phyloP scores from a whole-genome alignment of 1,140 invertebrate genomes.

The Pristionchus pacificus region DNA sequence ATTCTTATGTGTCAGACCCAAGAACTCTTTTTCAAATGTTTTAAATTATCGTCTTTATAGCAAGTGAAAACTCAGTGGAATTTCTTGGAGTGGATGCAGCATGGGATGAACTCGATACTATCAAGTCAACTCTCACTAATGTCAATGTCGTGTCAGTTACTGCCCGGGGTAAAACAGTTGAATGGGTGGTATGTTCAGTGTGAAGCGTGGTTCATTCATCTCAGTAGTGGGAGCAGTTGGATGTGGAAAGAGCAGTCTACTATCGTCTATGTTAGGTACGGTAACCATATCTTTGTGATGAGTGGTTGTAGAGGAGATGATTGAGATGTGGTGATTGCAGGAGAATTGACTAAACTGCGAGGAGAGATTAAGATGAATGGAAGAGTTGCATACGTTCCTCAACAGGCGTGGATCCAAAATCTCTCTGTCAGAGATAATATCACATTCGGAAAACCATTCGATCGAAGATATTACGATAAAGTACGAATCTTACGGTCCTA shows the following conservation, averaged over 20 bases:
- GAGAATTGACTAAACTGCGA: constrained; percentile 23
- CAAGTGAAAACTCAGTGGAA: not conserved
- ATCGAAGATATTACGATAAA: not conserved
- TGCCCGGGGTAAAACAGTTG: not conserved
- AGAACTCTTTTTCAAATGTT: too few relatives aligned
- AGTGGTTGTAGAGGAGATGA: not conserved
- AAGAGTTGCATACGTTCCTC: constrained; percentile 70
- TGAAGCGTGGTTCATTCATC: constrained; percentile 64
- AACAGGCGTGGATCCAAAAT: constrained; percentile 78
- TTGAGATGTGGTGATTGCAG: constrained; percentile 12
- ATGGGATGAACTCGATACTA: constrained; percentile 25
- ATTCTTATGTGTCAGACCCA: too few relatives aligned
- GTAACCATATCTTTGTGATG: not conserved
- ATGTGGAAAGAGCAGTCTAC: constrained; percentile 64
- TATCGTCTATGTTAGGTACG: constrained; percentile 60
- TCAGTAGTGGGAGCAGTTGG: constrained; percentile 63
- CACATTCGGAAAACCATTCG: constrained; percentile 67
- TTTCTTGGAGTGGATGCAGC: not conserved
- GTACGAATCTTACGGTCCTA: not conserved
- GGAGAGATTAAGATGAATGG: constrained; percentile 25
- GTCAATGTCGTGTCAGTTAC: not conserved
- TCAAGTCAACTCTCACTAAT: not conserved
- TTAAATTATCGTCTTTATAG: too few relatives aligned
- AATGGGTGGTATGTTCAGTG: constrained; percentile 13
- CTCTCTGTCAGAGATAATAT: constrained; percentile 76